Evolutionary conservation across 2,888 invertebrate species (phyloP).

Genomic region (Andricus curvator): DNA sequence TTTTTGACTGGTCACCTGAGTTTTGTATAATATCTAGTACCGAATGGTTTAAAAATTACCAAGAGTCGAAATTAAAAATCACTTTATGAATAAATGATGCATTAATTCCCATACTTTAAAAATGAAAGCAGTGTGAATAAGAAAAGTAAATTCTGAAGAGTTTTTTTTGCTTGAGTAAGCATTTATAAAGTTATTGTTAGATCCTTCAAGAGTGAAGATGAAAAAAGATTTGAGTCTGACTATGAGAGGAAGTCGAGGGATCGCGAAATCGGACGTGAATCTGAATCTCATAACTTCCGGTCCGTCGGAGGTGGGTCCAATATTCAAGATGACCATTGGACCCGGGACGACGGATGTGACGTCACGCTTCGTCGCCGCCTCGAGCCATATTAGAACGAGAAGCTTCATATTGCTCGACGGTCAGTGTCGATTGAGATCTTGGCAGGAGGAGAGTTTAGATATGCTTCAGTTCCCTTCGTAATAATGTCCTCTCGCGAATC

Average conservation of each 20-base stretch:
- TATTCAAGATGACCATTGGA: conserved; percentile 77
- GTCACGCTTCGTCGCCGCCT: conserved; percentile 77
- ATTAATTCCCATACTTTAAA: too few relatives aligned
- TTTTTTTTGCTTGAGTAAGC: too few relatives aligned
- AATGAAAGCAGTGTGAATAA: too few relatives aligned
- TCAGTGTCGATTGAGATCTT: conserved; percentile 55
- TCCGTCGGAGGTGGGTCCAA: conserved; percentile 74
- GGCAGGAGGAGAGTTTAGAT: conserved; percentile 63
- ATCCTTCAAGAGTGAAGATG: neutral
- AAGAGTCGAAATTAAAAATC: too few relatives aligned
- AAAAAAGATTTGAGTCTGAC: neutral
- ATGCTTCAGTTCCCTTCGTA: conserved; percentile 69
- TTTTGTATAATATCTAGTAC: too few relatives aligned
- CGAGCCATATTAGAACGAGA: conserved; percentile 76
- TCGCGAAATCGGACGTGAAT: conserved; percentile 68
- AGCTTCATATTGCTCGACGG: conserved; percentile 75
- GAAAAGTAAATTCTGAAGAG: too few relatives aligned
- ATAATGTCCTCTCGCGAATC: conserved; percentile 67
- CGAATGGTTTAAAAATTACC: too few relatives aligned
- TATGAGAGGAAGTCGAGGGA: conserved; percentile 34
- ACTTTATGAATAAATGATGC: too few relatives aligned
- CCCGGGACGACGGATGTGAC: conserved; percentile 73
- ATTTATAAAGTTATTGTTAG: neutral
- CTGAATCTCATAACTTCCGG: conserved; percentile 77
- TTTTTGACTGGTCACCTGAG: too few relatives aligned